A percentile compares a stretch with the other conserved stretches of the same genome.
These are phyloP conservation scores for Hyperoplus immaculatus DNA, from an alignment of 2,797 vertebrate species.

Conservation along the genomic window DNA sequence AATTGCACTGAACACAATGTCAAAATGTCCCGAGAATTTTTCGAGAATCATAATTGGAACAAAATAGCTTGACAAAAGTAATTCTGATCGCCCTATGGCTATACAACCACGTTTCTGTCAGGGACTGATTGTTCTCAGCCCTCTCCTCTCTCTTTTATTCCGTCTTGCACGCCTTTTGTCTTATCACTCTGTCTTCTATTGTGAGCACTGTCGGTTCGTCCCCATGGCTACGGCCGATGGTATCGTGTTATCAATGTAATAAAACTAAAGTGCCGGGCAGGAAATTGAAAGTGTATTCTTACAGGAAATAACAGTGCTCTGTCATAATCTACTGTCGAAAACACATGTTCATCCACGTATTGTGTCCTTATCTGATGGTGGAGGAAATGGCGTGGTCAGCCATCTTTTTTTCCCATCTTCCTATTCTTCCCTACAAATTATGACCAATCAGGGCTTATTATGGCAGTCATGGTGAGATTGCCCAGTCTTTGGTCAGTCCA, in stretches of 20 bases:
- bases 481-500: too few relatives aligned
- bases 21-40: slow-evolving; percentile 24
- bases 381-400: slow-evolving; percentile 78
- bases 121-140: slow-evolving; percentile 61
- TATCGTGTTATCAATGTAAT: slow-evolving; percentile 88
- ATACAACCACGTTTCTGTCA: slow-evolving; percentile 51
- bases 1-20: slow-evolving; percentile 22
- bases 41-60: slow-evolving; percentile 34
- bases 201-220: slow-evolving; percentile 77
- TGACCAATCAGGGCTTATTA: slow-evolving; percentile 38
- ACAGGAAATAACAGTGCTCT: slow-evolving; percentile 99
- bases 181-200: slow-evolving; percentile 80
- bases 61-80: slow-evolving; percentile 64
- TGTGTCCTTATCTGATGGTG: slow-evolving; percentile 91
- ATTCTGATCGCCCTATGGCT: slow-evolving; percentile 55
- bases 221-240: slow-evolving; percentile 88
- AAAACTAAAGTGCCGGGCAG: slow-evolving; percentile 93
- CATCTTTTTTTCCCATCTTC: slow-evolving; percentile 60
- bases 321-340: slow-evolving; percentile 97
- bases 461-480: not conserved
- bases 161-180: slow-evolving; percentile 75
- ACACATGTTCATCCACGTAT: slow-evolving; percentile 92
- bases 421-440: slow-evolving; percentile 31
- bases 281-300: slow-evolving; percentile 99
- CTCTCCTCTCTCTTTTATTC: slow-evolving; percentile 69